These are phyloP conservation scores for Sinocyclocheilus maitianheensis DNA, from an alignment of 2,113 vertebrate genomes.

Conservation along the genomic window DNA sequence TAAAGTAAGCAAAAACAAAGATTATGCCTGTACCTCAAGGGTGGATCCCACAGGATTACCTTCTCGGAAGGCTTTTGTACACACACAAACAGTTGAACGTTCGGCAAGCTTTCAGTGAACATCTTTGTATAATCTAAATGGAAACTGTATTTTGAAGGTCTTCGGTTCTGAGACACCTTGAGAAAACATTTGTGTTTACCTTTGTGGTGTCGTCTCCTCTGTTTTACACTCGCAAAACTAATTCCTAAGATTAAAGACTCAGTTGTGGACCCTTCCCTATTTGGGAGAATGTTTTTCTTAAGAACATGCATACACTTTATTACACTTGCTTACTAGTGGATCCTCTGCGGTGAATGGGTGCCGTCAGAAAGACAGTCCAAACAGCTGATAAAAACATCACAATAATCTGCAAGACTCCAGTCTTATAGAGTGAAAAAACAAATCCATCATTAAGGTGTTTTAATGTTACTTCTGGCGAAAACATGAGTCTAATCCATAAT, in stretches of 20 bases:
- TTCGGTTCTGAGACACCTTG: background rate
- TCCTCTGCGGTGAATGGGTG: background rate
- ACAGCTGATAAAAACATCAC: too few relatives aligned
- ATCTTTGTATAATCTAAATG: background rate
- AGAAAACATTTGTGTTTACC: slow-evolving; percentile 8
- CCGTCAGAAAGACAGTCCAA: too few relatives aligned
- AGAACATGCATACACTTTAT: background rate
- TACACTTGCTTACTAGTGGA: background rate
- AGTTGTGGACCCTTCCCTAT: background rate
- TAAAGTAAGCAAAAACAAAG: background rate
- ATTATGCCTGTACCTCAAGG: background rate
- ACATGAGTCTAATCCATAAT: too few relatives aligned
- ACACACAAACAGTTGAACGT: background rate
- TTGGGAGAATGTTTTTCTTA: background rate
- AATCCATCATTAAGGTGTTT: too few relatives aligned
- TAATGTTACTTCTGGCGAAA: too few relatives aligned
- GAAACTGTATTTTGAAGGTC: slow-evolving; percentile 3
- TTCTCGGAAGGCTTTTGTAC: slow-evolving; percentile 15
- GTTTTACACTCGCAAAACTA: background rate
- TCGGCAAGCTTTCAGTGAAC: background rate
- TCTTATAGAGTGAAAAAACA: too few relatives aligned
- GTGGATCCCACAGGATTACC: background rate
- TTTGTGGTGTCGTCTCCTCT: background rate
- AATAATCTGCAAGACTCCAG: too few relatives aligned
- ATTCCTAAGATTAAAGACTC: background rate